Conservation (phyloP, 2,888 invertebrate species). For the Labia minor region DNA sequence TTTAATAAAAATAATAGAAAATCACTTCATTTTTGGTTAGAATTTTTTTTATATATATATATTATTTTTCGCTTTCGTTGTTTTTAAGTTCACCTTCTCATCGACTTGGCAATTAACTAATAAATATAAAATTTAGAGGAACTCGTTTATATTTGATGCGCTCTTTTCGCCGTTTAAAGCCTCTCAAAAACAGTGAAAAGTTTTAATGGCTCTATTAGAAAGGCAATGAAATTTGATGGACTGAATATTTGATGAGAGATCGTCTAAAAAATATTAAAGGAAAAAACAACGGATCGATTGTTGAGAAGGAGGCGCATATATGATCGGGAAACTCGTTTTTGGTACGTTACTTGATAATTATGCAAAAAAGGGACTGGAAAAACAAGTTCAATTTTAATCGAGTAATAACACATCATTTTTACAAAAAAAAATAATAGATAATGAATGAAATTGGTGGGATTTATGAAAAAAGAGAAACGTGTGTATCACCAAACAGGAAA, state of each 20-base stretch:
- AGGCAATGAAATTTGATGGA: slow-evolving; percentile 7
- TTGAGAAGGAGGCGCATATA: not conserved
- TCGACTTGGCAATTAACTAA: not conserved
- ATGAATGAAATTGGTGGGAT: slow-evolving; percentile 22
- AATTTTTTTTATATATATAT: too few relatives aligned
- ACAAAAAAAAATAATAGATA: slow-evolving; percentile 18
- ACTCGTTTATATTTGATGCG: slow-evolving; percentile 7
- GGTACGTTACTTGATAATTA: not conserved
- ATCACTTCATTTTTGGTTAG: too few relatives aligned
- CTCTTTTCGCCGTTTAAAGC: slow-evolving; percentile 1
- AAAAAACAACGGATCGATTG: not conserved
- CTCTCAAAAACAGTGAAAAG: slow-evolving; percentile 8
- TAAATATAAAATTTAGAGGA: not conserved
- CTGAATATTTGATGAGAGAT: slow-evolving; percentile 13
- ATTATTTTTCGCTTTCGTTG: too few relatives aligned
- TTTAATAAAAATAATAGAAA: too few relatives aligned
- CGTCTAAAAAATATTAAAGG: not conserved
- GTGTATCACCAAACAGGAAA: not conserved
- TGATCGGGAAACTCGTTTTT: not conserved
- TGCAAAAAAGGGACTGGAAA: too few relatives aligned
- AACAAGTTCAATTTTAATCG: too few relatives aligned
- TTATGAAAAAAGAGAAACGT: slow-evolving; percentile 13
- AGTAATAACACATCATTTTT: not conserved
- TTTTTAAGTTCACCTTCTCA: too few relatives aligned
- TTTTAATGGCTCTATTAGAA: slow-evolving; percentile 7